Percentiles rank a stretch among this genome's conserved stretches.
phyloP scores from a whole-genome alignment of 1,140 invertebrate species.

The Medauroidea extradentata region DNA sequence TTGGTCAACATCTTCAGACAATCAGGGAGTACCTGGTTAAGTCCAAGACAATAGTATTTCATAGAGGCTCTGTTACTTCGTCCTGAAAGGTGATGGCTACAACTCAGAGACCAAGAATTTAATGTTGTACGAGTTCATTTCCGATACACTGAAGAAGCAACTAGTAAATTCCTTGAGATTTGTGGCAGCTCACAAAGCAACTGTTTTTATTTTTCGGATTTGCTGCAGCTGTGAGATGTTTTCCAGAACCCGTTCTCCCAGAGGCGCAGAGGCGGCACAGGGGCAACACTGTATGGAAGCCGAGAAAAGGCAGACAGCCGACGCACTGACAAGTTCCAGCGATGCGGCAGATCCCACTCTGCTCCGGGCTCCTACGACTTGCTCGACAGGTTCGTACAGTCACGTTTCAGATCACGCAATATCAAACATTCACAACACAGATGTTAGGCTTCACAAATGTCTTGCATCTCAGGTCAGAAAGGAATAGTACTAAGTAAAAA shows the following conservation, averaged over 20 bases:
- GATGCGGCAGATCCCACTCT: conserved; percentile 48
- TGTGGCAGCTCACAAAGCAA: no score
- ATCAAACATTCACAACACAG: neutral
- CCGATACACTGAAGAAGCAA: no score
- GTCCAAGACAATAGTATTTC: no score
- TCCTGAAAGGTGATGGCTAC: no score
- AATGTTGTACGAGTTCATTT: no score
- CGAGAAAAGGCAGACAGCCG: conserved; percentile 7
- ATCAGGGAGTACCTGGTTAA: no score
- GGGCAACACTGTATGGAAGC: conserved; percentile 17
- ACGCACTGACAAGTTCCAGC: conserved; percentile 32
- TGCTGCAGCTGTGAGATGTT: no score
- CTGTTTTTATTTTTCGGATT: no score
- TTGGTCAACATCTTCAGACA: no score
- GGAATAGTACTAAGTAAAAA: conserved; percentile 19
- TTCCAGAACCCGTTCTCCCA: conserved; percentile 20
- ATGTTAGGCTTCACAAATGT: conserved; percentile 32
- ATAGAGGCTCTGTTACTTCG: no score
- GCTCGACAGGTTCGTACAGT: conserved; percentile 39
- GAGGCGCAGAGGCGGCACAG: conserved; percentile 22
- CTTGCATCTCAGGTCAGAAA: conserved; percentile 34
- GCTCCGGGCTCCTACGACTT: conserved; percentile 68
- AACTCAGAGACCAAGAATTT: no score
- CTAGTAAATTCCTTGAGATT: no score
- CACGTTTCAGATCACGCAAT: neutral